These are phyloP conservation scores for Polydrusus tereticollis DNA, from an alignment of 2,888 invertebrate genomes.

Conservation along the genomic window DNA sequence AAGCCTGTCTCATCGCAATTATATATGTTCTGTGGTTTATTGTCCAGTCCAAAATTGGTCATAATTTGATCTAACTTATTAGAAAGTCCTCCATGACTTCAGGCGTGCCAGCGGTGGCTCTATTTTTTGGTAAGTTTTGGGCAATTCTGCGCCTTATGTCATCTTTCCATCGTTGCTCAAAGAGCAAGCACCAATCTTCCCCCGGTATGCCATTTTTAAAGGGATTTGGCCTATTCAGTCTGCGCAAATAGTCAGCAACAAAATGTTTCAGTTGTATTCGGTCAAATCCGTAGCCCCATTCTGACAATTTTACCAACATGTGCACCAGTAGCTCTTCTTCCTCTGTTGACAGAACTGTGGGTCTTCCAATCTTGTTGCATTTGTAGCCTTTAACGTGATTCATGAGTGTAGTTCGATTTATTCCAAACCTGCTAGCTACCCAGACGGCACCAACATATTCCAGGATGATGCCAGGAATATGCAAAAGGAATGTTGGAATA, in stretches of 20 bases:
- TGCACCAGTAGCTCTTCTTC: slow-evolving; percentile 42
- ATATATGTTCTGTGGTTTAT: slow-evolving; percentile 49
- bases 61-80: slow-evolving; percentile 36
- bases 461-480: too few species aligned
- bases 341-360: slow-evolving; percentile 28
- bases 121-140: slow-evolving; percentile 43
- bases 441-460: too few species aligned
- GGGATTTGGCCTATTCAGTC: slow-evolving; percentile 43
- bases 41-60: slow-evolving; percentile 18
- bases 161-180: slow-evolving; percentile 43
- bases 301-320: slow-evolving; percentile 40
- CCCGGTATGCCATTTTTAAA: slow-evolving; percentile 47
- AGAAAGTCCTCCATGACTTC: slow-evolving; percentile 41
- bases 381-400: neutral
- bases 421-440: neutral
- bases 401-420: neutral
- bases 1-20: slow-evolving; percentile 47
- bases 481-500: too few species aligned
- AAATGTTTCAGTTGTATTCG: slow-evolving; percentile 35
- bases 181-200: slow-evolving; percentile 44
- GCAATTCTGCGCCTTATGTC: slow-evolving; percentile 32
- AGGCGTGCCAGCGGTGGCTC: slow-evolving; percentile 26
- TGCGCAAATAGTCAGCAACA: too few species aligned
- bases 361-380: slow-evolving; percentile 43
- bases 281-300: slow-evolving; percentile 48